These are phyloP conservation scores for Cyphomyrus discorhynchus DNA, from an alignment of 2,113 vertebrate species.

Conservation along the genomic window DNA sequence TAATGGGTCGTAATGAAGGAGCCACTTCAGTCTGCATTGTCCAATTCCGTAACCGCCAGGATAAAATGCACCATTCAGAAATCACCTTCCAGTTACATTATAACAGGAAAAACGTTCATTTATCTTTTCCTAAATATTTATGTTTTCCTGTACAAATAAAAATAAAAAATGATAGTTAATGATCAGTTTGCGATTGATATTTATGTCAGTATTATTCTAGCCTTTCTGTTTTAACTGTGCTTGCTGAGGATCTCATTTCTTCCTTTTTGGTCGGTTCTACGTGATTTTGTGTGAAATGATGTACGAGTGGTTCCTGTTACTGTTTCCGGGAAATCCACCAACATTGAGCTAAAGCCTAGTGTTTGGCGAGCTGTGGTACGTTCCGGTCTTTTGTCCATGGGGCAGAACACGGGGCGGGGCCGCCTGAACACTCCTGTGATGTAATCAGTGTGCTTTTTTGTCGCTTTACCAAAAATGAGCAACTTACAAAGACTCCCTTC, in stretches of 20 bases:
- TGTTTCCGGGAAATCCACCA: background rate
- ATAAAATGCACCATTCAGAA: background rate
- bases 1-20: background rate
- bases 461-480: background rate
- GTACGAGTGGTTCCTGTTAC: background rate
- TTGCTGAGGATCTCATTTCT: background rate
- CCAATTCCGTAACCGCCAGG: background rate
- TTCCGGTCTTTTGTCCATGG: background rate
- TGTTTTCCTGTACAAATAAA: background rate
- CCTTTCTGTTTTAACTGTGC: background rate
- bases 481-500: background rate
- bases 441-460: background rate
- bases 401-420: background rate
- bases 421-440: background rate
- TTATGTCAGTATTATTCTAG: background rate
- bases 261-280: background rate
- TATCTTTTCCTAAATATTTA: background rate
- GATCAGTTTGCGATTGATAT: background rate
- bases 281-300: background rate
- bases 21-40: background rate
- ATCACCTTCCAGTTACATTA: background rate
- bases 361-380: background rate
- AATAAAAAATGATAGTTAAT: background rate
- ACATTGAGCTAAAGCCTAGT: background rate
- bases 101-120: background rate